A percentile compares a stretch with the other conserved stretches of the same genome.
Evolutionary conservation across 2,888 invertebrate species (phyloP).

Genomic region (Sabatieria punctata): DNA sequence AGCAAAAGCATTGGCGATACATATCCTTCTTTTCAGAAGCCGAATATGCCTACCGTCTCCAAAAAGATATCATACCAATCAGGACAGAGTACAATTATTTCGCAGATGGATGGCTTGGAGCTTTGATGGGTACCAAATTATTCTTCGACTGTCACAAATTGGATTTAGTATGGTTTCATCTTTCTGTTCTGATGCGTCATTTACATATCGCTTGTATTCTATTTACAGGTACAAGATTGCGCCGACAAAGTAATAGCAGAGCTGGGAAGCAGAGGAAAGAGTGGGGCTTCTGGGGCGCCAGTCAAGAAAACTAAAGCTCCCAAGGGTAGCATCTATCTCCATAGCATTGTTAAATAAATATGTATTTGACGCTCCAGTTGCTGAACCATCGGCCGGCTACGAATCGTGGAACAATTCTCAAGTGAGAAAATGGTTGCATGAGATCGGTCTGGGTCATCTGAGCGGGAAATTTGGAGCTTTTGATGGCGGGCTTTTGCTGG

Average conservation of each 20-base stretch:
- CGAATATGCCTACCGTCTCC: conserved; percentile 30
- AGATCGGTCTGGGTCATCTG: not conserved
- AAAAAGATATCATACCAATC: conserved; percentile 31
- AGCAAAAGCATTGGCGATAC: too few relatives aligned
- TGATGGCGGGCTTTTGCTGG: conserved; percentile 4
- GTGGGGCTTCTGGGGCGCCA: not conserved
- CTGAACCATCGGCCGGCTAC: too few relatives aligned
- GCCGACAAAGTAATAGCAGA: not conserved
- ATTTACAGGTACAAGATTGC: not conserved
- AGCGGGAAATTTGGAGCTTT: not conserved
- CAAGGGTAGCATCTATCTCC: too few relatives aligned
- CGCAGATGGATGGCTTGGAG: conserved; percentile 34
- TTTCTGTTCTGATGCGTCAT: too few relatives aligned
- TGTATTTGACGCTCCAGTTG: too few relatives aligned
- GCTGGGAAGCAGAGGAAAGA: not conserved
- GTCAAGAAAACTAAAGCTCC: too few relatives aligned
- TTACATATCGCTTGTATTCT: too few relatives aligned
- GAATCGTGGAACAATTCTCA: not conserved
- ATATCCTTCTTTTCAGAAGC: too few relatives aligned
- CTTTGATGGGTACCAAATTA: conserved; percentile 27
- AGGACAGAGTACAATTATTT: conserved; percentile 24
- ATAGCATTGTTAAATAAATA: too few relatives aligned
- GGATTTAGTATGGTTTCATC: too few relatives aligned
- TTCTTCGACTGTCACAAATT: conserved; percentile 24
- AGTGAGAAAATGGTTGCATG: not conserved